Percentiles rank a stretch among this genome's conserved stretches.
phyloP scores from a whole-genome alignment of 37 sponge, comb jelly and placozoan species.

The Oscarella lobularis region DNA sequence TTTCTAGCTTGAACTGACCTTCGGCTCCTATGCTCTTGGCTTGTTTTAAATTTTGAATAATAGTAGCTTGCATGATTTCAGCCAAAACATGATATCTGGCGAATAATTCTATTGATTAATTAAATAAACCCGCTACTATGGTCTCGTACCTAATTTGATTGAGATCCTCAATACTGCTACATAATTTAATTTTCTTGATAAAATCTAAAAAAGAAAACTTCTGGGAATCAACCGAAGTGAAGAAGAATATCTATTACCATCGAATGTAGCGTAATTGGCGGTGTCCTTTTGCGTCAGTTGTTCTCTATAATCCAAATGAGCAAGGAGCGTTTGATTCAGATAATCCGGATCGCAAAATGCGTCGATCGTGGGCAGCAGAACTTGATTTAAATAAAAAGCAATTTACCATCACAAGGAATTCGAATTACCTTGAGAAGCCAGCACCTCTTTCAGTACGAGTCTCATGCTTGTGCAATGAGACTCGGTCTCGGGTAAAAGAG shows the following conservation, averaged over 20 bases:
- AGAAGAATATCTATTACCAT: too few relatives aligned
- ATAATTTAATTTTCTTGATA: slow-evolving; percentile 54
- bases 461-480: neutral
- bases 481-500: neutral
- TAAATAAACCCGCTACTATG: neutral
- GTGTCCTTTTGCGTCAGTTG: slow-evolving; percentile 33
- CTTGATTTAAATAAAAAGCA: neutral
- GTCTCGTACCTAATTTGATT: slow-evolving; percentile 29
- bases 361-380: slow-evolving; percentile 57
- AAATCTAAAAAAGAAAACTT: slow-evolving; percentile 32
- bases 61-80: slow-evolving; percentile 61
- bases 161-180: slow-evolving; percentile 38
- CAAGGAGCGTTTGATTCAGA: slow-evolving; percentile 68
- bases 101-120: neutral
- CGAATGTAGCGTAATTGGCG: neutral
- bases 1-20: too few relatives aligned
- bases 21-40: neutral
- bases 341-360: slow-evolving; percentile 83
- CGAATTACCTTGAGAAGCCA: neutral
- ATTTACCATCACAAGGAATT: neutral
- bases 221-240: too few relatives aligned
- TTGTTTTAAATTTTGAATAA: neutral
- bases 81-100: slow-evolving; percentile 31
- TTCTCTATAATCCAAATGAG: slow-evolving; percentile 32
- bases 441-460: neutral